Evolutionary conservation across 2,888 invertebrate genomes (phyloP), one percentile per base, ranked within the genome.

Genomic region (Athrips mouffetella): DNA sequence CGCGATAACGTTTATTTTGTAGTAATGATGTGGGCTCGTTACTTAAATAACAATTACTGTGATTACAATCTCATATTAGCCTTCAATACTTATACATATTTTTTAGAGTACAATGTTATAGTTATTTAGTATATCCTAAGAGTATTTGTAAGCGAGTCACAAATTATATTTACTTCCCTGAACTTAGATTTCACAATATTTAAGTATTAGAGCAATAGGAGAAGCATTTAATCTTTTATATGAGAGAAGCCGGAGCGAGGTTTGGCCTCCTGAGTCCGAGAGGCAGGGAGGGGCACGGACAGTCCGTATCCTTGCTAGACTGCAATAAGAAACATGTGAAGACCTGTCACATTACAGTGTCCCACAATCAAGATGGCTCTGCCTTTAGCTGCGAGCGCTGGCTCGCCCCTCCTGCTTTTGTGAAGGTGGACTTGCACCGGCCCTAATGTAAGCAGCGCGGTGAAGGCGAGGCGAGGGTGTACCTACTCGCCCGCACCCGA

Each of bases 31-130:
- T 84, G 83, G 86, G 86, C 85, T 82, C 79, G 84, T 85, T 85
- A 86, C 84, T 83, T 83, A 80, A 76, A 83, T 80, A 84, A 86
- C 82, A 81, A 83, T 79, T 82, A 87, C 87, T 87, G 87, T 88
- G 87, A 88, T 88, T 85, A 81, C 79, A 87, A 82, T 86, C 84
- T 86, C 84, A 85, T 81, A 81, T 82, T 87, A 88, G 87, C 87
- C 87, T 88, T 88, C 87, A 80, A 86, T 85, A 86, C 86, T 87
- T 86, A 87, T 87, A 87, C 87, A 87, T 87, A 87, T 87, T 86
- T 87, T 88, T 86, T 86, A 87, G 87, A 87, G 87, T 87, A 88
- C 86, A 87, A 88, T 87, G 85, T 88, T 87, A 87, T 83, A 84
- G 85, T 85, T 85, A 86, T 85, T 82, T 87, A 86, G 84, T 86